Evolutionary conservation across 2,888 invertebrate genomes (phyloP), one percentile per base, ranked within the genome.

Genomic region (Orthosia incerta): DNA sequence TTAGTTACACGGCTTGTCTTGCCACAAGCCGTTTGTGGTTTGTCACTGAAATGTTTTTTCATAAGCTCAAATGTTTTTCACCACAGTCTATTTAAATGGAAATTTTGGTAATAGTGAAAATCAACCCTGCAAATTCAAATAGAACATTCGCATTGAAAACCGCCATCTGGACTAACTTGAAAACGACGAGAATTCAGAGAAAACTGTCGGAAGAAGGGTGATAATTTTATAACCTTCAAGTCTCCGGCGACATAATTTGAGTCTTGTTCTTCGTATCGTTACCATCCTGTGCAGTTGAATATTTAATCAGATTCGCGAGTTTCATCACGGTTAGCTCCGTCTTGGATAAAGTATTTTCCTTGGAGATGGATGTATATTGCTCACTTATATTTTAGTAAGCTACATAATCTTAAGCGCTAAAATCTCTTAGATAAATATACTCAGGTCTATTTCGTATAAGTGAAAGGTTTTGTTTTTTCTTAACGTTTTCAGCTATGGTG

Each of bases 271-370:
- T 72, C 61, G 71, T 71, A 69, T 67, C 45, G 50, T 70, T 68
- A 72, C 51, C 69, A 57, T 62, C 62, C 53, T 55, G 72, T 57
- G 74, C 62, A 71, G 50, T 23, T 83, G 76, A 83, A 84, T 84
- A 84, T 81, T 83, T 83, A 75, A 84, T 73, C 39, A 75, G 31
- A 20, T 55, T 75, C 57, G 62, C 69, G 57, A 73, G 61, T 60
- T 77, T 74, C 71, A 65, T 72, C 71, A 81, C 31, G 57, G 39
- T 71, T 50, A 51, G 18, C 64, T 70, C 56, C 57, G 70, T 71
- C 72, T 78, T 75, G 70, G 59, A 70, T 78, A 53, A 74, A 67
- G 59, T 70, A 48, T 61, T 53, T 66, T 26, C 23, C 57, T 55
- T 72, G 53, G 56, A 67, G 23, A 70, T 72, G 5, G 12, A 59